Evolutionary conservation across 2,888 invertebrate genomes (phyloP).

Genomic region (Lasioglossum morio): DNA sequence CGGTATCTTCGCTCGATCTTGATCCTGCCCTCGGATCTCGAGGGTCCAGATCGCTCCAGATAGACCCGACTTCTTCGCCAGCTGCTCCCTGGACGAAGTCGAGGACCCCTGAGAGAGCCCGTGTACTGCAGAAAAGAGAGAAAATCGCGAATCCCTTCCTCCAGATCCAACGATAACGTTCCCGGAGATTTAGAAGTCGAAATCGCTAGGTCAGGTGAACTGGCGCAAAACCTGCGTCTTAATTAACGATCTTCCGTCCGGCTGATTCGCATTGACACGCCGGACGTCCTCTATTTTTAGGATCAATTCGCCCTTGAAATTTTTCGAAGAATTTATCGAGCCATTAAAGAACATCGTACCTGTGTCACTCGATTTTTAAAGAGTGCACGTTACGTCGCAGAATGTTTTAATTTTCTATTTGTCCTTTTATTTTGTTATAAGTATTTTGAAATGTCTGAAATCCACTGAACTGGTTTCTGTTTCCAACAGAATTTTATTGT

Average conservation of each 20-base stretch:
- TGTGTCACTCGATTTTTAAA: not conserved
- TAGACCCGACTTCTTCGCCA: slow-evolving; percentile 64
- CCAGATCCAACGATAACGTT: slow-evolving; percentile 39
- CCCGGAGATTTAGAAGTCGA: slow-evolving; percentile 58
- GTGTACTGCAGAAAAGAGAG: slow-evolving; percentile 17
- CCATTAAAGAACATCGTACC: not conserved
- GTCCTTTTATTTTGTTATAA: not conserved
- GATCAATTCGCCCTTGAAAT: not conserved
- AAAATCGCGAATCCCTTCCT: slow-evolving; percentile 25
- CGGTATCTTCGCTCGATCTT: slow-evolving; percentile 76
- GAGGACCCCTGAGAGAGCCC: not conserved
- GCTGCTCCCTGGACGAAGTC: slow-evolving; percentile 55
- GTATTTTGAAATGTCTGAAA: not conserved
- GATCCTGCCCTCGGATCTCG: slow-evolving; percentile 73
- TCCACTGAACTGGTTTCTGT: not conserved
- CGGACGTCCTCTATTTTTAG: not conserved
- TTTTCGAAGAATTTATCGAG: not conserved
- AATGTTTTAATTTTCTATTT: not conserved
- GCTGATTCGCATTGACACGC: not conserved
- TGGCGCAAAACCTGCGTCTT: not conserved
- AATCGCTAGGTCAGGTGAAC: slow-evolving; percentile 22
- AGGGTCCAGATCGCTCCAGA: slow-evolving; percentile 73
- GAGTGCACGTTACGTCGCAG: not conserved
- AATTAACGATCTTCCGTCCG: not conserved
- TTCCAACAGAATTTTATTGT: not conserved